These are phyloP conservation scores for Pogonognathellus flavescens DNA, from an alignment of 1,140 invertebrate species.

Conservation along the genomic window DNA sequence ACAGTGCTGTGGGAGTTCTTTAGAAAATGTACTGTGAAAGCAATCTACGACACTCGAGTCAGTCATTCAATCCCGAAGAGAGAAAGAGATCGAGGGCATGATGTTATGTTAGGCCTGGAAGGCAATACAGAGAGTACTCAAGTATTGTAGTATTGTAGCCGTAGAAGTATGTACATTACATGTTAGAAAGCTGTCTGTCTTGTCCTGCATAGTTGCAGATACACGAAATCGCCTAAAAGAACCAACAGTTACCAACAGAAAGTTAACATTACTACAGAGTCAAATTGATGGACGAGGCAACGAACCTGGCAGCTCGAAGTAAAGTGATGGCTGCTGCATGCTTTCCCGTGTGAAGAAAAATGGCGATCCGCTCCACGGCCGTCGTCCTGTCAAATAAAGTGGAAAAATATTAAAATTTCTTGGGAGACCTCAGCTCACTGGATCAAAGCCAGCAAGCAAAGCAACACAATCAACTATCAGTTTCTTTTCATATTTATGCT, in stretches of 20 bases:
- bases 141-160: neutral
- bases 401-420: conserved; percentile 60
- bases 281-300: conserved; percentile 49
- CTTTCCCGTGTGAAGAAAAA: conserved; percentile 78
- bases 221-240: conserved; percentile 34
- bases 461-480: conserved; percentile 45
- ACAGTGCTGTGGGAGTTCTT: conserved; percentile 15
- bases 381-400: conserved; percentile 75
- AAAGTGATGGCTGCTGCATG: conserved; percentile 84
- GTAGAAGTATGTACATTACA: neutral
- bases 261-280: conserved; percentile 40
- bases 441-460: conserved; percentile 40
- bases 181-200: conserved; percentile 4
- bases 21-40: conserved; percentile 39
- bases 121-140: conserved; percentile 3
- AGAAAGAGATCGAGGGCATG: conserved; percentile 44
- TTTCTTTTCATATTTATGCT: conserved; percentile 17
- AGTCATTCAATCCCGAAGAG: conserved; percentile 43
- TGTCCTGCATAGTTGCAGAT: conserved; percentile 15
- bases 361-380: conserved; percentile 90
- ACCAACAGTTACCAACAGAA: conserved; percentile 28
- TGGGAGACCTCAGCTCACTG: conserved; percentile 43
- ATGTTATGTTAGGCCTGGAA: neutral
- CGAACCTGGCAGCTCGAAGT: conserved; percentile 84
- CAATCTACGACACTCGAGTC: conserved; percentile 47